Evolutionary conservation across 2,113 vertebrate species (phyloP).

Genomic region (Calidris pugnax): DNA sequence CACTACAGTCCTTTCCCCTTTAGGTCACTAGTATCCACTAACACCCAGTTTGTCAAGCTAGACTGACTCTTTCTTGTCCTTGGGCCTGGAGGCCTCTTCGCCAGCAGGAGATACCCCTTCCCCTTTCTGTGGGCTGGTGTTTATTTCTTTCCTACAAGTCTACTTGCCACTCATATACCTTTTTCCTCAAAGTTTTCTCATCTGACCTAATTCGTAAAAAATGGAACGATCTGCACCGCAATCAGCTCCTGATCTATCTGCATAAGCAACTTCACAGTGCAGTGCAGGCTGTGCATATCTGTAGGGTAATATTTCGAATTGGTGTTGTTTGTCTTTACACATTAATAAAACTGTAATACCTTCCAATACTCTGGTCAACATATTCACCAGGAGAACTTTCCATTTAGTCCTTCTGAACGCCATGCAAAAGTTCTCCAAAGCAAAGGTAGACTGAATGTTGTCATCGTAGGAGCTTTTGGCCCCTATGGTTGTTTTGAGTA

Average conservation of each 20-base stretch:
- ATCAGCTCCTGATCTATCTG: neutral
- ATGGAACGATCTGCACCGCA: neutral
- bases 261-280: neutral
- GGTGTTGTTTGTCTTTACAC: neutral
- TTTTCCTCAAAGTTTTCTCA: slow-evolving; percentile 27
- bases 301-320: neutral
- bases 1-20: slow-evolving; percentile 10
- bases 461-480: neutral
- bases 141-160: slow-evolving; percentile 26
- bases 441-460: neutral
- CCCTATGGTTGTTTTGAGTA: neutral
- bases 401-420: neutral
- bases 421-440: neutral
- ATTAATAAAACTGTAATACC: neutral
- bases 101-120: slow-evolving; percentile 24
- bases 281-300: neutral
- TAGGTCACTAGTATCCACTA: slow-evolving; percentile 23
- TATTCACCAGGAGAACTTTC: neutral
- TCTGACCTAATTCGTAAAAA: slow-evolving; percentile 31
- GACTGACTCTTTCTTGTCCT: slow-evolving; percentile 44
- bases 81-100: neutral
- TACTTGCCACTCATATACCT: neutral
- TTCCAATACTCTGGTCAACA: neutral
- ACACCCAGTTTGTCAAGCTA: slow-evolving; percentile 49
- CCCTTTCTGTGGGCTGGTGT: neutral